Evolutionary conservation across 2,797 vertebrate genomes (phyloP).

Genomic region (Sebastes wilsoni): DNA sequence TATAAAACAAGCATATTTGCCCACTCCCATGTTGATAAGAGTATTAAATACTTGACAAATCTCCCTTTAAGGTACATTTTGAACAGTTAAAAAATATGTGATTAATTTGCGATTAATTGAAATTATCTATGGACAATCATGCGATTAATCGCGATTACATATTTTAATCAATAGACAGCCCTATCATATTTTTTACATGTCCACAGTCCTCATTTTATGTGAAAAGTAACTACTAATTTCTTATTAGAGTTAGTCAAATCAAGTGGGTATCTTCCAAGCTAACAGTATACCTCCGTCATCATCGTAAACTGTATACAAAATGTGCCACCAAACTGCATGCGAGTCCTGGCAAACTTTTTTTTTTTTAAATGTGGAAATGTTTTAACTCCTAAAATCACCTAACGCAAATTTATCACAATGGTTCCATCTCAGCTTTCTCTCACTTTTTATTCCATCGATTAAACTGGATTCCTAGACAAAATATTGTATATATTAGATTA

Average conservation of each 20-base stretch:
- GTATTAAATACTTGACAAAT: too few species aligned
- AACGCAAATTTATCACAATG: neutral
- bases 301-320: neutral
- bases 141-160: too few species aligned
- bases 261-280: neutral
- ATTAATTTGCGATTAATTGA: accelerated
- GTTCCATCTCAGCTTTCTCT: neutral
- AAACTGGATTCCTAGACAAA: neutral
- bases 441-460: neutral
- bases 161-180: too few species aligned
- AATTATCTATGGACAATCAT: too few species aligned
- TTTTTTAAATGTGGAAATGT: neutral
- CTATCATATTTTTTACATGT: too few species aligned
- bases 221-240: neutral
- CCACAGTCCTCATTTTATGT: neutral
- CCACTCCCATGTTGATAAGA: too few species aligned
- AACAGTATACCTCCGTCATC: neutral
- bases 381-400: neutral
- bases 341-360: neutral
- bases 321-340: neutral
- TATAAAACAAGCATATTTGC: too few species aligned
- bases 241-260: neutral
- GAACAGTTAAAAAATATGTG: too few species aligned
- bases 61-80: too few species aligned
- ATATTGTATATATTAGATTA: neutral